Evolutionary conservation across 2,888 invertebrate species (phyloP), one percentile per base, ranked within the genome.

Genomic region (Argyra leucocephala): DNA sequence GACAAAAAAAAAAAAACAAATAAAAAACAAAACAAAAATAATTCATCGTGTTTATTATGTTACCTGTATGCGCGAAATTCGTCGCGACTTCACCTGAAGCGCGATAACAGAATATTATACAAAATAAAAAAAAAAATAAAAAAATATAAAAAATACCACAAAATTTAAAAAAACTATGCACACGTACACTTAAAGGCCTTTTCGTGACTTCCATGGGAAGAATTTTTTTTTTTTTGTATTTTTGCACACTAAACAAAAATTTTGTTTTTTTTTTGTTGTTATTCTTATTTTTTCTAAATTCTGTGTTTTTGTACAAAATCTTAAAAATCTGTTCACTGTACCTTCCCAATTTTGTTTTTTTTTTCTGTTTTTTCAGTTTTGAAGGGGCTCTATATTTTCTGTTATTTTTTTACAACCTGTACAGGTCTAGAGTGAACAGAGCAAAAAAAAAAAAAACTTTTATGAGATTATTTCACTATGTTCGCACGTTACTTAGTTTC

Each of bases 191-290:
- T 48, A 48, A 48, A 48, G 48, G 48, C 48, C 12, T 48, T 48
- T 48, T 48, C 48, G 48, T 48, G 48, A 48, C 48, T 48, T 48
- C 48, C 48, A 48, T 48, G 48, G 48, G 48, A 48, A 48, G 48
- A 48, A 48, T 48, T 48, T 48, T 48, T 48, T 18, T 48, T 18
- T 48, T 48, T 48, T 48, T 18, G 12, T 18, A 18, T 48, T 48
- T 48, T 15, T 48, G 48, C 48, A 48, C 48, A 48, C 18, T 48
- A 48, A n/a, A n/a, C n/a, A n/a, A 48, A 48, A 48, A 18, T 9
- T 48, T 37, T 37, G 37, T 26, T 26, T 26, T 4, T 31, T 31
- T 37, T 48, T 48, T 48, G 48, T 1, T 18, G 2, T 48, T 48
- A 18, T 48, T n/a, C 15, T 37, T 12, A 37, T 37, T 48, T 48